Evolutionary conservation across 1,140 invertebrate genomes (phyloP), one percentile per base, ranked within the genome.

Genomic region (Rhizoglyphus robini): DNA sequence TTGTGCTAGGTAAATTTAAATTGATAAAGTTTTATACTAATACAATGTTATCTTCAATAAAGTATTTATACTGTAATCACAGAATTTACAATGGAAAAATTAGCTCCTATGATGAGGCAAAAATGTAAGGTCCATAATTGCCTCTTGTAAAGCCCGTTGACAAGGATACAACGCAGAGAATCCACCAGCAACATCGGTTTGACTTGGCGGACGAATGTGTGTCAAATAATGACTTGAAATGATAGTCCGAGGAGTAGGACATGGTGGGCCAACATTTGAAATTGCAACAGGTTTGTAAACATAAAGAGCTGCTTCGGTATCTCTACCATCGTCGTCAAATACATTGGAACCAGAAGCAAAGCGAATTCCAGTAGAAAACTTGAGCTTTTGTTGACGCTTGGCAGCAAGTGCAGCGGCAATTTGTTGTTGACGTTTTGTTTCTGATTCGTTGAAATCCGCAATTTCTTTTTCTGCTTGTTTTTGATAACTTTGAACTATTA

Each of bases 141-240:
- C 87, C 75, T 96, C 92, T 76, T 94, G 86, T 11, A 98, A 75
- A 0, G 90, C 92, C 71, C 93, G 77, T 60, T 87, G 77, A 75
- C 92, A 96, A 3, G 88, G 88, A 67, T 92, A 78, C 4, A 82
- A 82, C 2, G 87, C 80, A 32, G 83, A 81, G 75, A 88, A 97
- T 2, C 95, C 95, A 47, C 91, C 92, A 23, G 90, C 92, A 69
- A 83, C 81, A 73, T 96, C 91, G 34, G 81, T 74, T 29, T 81
- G 76, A 25, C 79, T 85, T 68, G 90, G 86, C 25, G 75, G 67
- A 65, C 85, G 80, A 51, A 96, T 82, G 76, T 96, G 84, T 4
- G 79, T 73, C 49, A 90, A 77, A 73, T 89, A 96, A 0, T 87
- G 86, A 65, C 80, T 77, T 4, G 71, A 72, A 38, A 82, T 74